phyloP scores from a whole-genome alignment of 2,888 invertebrate genomes.

The Phorcus lineatus region DNA sequence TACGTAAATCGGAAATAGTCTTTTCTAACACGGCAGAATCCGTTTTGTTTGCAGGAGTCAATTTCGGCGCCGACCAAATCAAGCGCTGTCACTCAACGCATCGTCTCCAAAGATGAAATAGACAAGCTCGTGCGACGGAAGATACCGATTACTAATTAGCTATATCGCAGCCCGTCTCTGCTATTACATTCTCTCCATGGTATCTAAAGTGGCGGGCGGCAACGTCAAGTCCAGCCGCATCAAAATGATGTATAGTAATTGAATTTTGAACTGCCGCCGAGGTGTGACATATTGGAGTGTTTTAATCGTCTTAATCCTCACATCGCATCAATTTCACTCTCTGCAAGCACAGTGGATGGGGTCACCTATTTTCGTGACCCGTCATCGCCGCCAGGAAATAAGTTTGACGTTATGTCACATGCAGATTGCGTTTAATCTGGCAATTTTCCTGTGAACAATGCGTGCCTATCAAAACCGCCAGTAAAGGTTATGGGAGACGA shows the following conservation, averaged over 20 bases:
- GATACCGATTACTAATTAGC: constrained; percentile 25
- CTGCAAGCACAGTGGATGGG: constrained; percentile 26
- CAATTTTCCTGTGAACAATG: constrained; percentile 40
- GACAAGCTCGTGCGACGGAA: constrained; percentile 23
- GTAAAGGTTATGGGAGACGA: constrained; percentile 37
- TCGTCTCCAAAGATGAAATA: constrained; percentile 22
- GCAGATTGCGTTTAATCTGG: constrained; percentile 45
- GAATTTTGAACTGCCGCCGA: constrained; percentile 53
- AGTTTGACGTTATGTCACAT: constrained; percentile 42
- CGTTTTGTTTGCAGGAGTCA: constrained; percentile 11
- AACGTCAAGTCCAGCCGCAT: constrained; percentile 47
- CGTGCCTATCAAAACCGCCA: constrained; percentile 37
- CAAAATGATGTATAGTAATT: constrained; percentile 53
- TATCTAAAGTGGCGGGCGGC: not conserved
- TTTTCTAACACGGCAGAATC: constrained; percentile 19
- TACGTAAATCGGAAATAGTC: constrained; percentile 21
- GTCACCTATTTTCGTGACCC: constrained; percentile 32
- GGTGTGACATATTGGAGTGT: constrained; percentile 49
- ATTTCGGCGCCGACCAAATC: constrained; percentile 22
- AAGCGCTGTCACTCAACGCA: constrained; percentile 15
- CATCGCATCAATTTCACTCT: constrained; percentile 35
- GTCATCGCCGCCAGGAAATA: constrained; percentile 35
- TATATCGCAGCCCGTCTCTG: not conserved
- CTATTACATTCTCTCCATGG: constrained; percentile 15
- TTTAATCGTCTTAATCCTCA: constrained; percentile 45